phyloP scores from a whole-genome alignment of 2,888 invertebrate species.

The Lepidochitona cinerea region DNA sequence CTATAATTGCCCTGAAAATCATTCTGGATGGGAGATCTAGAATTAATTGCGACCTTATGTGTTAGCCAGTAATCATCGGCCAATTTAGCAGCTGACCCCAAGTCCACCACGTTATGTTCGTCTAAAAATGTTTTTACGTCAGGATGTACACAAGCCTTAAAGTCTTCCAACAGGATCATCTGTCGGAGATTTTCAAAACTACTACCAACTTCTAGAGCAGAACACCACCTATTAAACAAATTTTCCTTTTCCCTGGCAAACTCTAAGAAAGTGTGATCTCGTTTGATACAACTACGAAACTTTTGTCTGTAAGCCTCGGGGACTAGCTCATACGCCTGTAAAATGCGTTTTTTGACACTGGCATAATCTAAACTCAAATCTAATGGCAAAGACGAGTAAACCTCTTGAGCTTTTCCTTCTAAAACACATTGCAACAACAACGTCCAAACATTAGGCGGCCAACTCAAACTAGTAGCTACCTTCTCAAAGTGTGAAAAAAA shows the following conservation, averaged over 20 bases:
- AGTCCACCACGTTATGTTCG: constrained; percentile 11
- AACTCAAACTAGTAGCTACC: constrained; percentile 19
- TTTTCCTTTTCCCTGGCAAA: constrained; percentile 26
- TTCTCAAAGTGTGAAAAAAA: constrained; percentile 29
- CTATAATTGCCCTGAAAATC: neutral
- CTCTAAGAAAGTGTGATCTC: constrained; percentile 26
- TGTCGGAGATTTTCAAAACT: constrained; percentile 4
- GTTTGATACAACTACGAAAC: constrained; percentile 24
- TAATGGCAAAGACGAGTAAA: constrained; percentile 15
- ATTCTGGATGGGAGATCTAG: neutral
- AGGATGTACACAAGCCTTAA: constrained; percentile 12
- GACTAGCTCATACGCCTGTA: constrained; percentile 32
- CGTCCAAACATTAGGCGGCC: constrained; percentile 22
- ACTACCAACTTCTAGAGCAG: neutral
- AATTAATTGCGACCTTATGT: constrained; percentile 3
- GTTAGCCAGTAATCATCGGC: constrained; percentile 23
- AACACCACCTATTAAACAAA: constrained; percentile 1
- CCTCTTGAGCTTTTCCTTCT: constrained; percentile 24
- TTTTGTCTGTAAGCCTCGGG: constrained; percentile 34
- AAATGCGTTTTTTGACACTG: constrained; percentile 17
- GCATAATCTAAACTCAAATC: constrained; percentile 22
- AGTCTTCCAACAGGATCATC: constrained; percentile 16
- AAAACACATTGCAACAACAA: constrained; percentile 27
- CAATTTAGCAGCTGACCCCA: constrained; percentile 12
- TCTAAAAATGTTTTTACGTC: constrained; percentile 15